These are phyloP conservation scores for Botia kubotai DNA, from an alignment of 2,797 vertebrate genomes.

Conservation along the genomic window DNA sequence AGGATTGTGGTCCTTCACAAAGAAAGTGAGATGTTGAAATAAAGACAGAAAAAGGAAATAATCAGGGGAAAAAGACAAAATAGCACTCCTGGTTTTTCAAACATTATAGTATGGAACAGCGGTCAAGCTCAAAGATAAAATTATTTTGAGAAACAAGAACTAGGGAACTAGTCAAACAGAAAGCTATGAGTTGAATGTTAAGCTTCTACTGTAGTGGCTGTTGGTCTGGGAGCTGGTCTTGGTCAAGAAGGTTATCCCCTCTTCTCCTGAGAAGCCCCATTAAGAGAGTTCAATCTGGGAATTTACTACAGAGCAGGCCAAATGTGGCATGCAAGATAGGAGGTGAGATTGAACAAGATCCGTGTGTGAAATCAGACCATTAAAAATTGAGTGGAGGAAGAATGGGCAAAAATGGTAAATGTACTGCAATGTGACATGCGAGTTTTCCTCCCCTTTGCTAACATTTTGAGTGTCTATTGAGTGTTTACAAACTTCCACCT, in stretches of 20 bases:
- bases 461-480: slow-evolving; percentile 36
- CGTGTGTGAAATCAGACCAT: slow-evolving; percentile 40
- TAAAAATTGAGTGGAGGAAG: slow-evolving; percentile 33
- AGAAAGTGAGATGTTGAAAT: slow-evolving; percentile 46
- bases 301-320: slow-evolving; percentile 51
- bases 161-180: neutral
- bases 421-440: slow-evolving; percentile 52
- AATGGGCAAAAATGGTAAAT: slow-evolving; percentile 59
- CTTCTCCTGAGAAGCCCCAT: slow-evolving; percentile 22
- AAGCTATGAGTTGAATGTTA: slow-evolving; percentile 14
- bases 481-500: slow-evolving; percentile 40
- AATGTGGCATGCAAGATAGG: slow-evolving; percentile 35
- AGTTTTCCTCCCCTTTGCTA: slow-evolving; percentile 50
- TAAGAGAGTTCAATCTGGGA: slow-evolving; percentile 25
- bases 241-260: slow-evolving; percentile 2
- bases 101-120: slow-evolving; percentile 27
- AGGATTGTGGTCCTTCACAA: slow-evolving; percentile 67
- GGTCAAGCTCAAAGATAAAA: slow-evolving; percentile 27
- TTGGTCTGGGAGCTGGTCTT: slow-evolving; percentile 10
- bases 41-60: slow-evolving; percentile 25
- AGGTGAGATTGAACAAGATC: slow-evolving; percentile 35
- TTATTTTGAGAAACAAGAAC: slow-evolving; percentile 4
- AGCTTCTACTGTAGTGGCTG: neutral
- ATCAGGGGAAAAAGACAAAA: slow-evolving; percentile 25
- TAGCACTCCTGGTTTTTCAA: slow-evolving; percentile 42